Conservation (phyloP, 2,797 vertebrate species). For the Thalassophryne amazonica region DNA sequence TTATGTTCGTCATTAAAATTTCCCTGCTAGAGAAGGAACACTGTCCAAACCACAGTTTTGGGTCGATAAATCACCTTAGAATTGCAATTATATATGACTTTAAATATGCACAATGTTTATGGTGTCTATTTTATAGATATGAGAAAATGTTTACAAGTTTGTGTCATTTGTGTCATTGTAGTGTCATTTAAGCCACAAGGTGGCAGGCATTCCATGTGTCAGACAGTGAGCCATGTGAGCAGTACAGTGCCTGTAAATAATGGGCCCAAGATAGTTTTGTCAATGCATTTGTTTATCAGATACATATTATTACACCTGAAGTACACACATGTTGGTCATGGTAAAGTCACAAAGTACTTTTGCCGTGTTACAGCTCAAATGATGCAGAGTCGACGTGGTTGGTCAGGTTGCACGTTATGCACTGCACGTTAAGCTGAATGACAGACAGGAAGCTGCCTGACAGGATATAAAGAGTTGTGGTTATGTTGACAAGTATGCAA, state of each 20-base stretch:
- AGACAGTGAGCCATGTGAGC: background rate
- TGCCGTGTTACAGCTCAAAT: background rate
- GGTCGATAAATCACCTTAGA: no score
- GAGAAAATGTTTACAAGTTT: background rate
- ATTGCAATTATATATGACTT: no score
- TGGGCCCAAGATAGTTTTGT: no score
- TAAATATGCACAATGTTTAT: background rate
- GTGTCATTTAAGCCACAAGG: conserved; percentile 41
- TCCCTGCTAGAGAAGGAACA: no score
- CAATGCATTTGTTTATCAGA: no score
- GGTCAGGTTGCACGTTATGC: background rate
- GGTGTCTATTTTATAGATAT: background rate
- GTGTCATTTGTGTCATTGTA: background rate
- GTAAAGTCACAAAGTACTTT: background rate
- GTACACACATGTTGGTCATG: background rate
- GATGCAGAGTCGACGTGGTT: background rate
- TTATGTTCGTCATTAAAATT: no score
- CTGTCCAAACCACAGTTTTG: no score
- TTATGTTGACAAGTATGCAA: conserved; percentile 53
- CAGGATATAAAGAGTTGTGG: conserved; percentile 77
- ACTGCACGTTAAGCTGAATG: conserved; percentile 19
- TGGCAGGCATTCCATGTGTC: conserved; percentile 45
- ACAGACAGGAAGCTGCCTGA: conserved; percentile 72
- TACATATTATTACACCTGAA: no score
- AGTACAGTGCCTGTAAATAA: no score